Percentiles rank a stretch among this genome's conserved stretches.
Evolutionary conservation across 2,797 vertebrate genomes (phyloP).

Genomic region (Chelidonichthys spinosus): DNA sequence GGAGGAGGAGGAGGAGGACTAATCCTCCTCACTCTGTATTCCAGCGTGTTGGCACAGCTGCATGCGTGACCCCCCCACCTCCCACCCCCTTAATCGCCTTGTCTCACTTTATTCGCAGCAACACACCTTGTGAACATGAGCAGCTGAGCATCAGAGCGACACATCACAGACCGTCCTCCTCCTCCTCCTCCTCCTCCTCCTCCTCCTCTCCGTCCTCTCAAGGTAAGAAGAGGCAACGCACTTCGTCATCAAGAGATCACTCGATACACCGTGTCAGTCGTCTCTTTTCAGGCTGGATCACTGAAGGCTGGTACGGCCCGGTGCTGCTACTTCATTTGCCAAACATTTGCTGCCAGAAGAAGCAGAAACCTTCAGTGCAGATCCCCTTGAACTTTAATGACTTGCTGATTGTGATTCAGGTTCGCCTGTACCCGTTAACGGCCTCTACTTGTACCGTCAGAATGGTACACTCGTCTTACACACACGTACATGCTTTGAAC

Average conservation of each 20-base stretch:
- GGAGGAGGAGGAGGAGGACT: constrained; percentile 29
- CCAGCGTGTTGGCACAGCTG: constrained; percentile 9
- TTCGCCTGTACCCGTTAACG: constrained; percentile 3
- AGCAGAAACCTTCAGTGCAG: constrained; percentile 4
- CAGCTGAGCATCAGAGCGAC: constrained; percentile 44
- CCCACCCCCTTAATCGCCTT: constrained; percentile 53
- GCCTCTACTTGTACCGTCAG: neutral
- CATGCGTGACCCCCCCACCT: constrained; percentile 33
- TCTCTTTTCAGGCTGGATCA: constrained; percentile 42
- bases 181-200: constrained; percentile 12
- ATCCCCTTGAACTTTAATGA: constrained; percentile 26
- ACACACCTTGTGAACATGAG: constrained; percentile 55
- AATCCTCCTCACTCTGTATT: constrained; percentile 51
- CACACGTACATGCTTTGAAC: constrained; percentile 5
- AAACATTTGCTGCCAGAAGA: constrained; percentile 27
- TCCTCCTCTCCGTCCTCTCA: constrained; percentile 27
- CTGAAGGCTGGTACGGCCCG: neutral
- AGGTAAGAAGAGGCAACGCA: constrained; percentile 40
- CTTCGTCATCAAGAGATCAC: constrained; percentile 37
- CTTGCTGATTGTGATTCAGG: constrained; percentile 11
- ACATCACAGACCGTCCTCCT: constrained; percentile 30
- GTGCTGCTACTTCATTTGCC: constrained; percentile 23
- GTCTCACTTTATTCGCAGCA: constrained; percentile 61
- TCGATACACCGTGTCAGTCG: constrained; percentile 20
- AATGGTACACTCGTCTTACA: constrained; percentile 6